phyloP scores from a whole-genome alignment of 2,113 vertebrate species.

The Lepus europaeus region DNA sequence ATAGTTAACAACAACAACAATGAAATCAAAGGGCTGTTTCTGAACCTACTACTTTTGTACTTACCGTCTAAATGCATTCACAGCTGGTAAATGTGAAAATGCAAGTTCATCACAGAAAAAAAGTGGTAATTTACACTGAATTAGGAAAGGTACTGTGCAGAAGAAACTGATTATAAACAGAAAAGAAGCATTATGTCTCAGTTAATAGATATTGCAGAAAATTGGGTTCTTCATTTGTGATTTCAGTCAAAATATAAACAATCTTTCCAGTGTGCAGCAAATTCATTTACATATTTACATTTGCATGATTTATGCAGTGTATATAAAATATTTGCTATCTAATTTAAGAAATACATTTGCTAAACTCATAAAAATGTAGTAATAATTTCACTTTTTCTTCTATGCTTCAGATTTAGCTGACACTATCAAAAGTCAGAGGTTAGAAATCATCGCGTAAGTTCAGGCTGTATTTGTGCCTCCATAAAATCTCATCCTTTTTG shows the following conservation, averaged over 20 bases:
- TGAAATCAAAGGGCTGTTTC: conserved; percentile 62
- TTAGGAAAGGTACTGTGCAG: conserved; percentile 56
- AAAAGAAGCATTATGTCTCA: conserved; percentile 63
- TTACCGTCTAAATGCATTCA: conserved; percentile 68
- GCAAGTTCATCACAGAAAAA: conserved; percentile 63
- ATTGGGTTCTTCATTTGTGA: conserved; percentile 41
- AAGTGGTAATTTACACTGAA: conserved; percentile 64
- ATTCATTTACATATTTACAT: conserved; percentile 64
- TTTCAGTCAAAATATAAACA: conserved; percentile 74
- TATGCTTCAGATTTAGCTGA: background rate
- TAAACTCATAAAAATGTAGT: conserved; percentile 47
- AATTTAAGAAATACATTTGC: conserved; percentile 49
- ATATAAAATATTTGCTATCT: conserved; percentile 64
- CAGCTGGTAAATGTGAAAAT: conserved; percentile 69
- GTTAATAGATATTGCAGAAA: conserved; percentile 70
- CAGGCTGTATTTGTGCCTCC: conserved; percentile 5
- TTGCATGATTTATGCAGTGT: conserved; percentile 47
- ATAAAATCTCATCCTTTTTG: background rate
- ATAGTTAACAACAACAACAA: conserved; percentile 71
- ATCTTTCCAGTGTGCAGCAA: conserved; percentile 56
- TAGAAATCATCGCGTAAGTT: conserved; percentile 45
- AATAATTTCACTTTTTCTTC: conserved; percentile 56
- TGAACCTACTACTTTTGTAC: conserved; percentile 67
- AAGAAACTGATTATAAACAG: conserved; percentile 58
- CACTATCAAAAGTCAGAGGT: background rate